Percentiles rank a stretch among this genome's conserved stretches.
phyloP scores from a whole-genome alignment of 2,888 invertebrate genomes.

The Rhingia campestris region DNA sequence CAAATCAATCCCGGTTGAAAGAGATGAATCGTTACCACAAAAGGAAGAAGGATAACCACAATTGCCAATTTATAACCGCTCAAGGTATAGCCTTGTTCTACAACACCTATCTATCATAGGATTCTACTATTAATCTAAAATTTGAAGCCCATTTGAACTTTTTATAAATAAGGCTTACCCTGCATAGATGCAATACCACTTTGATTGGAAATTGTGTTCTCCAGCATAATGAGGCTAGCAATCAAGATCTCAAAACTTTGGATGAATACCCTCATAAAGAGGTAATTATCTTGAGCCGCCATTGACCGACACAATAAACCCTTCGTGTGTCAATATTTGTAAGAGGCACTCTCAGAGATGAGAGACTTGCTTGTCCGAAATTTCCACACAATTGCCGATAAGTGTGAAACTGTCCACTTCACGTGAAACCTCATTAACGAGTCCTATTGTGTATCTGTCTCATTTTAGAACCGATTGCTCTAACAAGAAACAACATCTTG shows the following conservation, averaged over 20 bases:
- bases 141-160: too few species aligned
- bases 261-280: constrained; percentile 48
- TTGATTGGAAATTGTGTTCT: too few species aligned
- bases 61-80: too few species aligned
- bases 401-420: constrained; percentile 33
- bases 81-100: too few species aligned
- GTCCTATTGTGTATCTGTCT: constrained; percentile 9
- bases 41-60: too few species aligned
- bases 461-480: constrained; percentile 9
- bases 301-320: constrained; percentile 26
- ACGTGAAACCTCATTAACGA: constrained; percentile 28
- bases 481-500: constrained; percentile 6
- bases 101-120: too few species aligned
- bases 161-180: too few species aligned
- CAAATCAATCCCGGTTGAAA: too few species aligned
- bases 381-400: constrained; percentile 16
- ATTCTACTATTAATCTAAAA: too few species aligned
- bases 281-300: constrained; percentile 35
- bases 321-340: neutral
- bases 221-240: neutral
- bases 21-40: too few species aligned
- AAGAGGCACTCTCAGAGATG: constrained; percentile 15
- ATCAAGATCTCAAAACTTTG: constrained; percentile 6
- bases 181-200: too few species aligned
- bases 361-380: constrained; percentile 13